Evolutionary conservation across 37 sponge, comb jelly and placozoan species (phyloP), one percentile per base, ranked within the genome.

Genomic region (Halisarca cf. caerulea): DNA sequence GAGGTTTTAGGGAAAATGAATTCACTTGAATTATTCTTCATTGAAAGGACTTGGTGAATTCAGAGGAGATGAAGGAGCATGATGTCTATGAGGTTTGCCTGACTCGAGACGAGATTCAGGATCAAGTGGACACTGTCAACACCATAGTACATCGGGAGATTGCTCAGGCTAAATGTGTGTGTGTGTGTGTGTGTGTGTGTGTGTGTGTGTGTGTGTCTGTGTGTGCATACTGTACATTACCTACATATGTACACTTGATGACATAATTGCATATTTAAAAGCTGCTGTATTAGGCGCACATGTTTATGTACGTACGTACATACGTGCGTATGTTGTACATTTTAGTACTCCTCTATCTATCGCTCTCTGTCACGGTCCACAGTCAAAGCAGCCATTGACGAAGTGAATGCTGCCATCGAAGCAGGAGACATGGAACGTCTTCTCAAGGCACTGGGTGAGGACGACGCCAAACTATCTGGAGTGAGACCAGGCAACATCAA

Each of bases 21-120:
- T n/a, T n/a, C n/a, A n/a, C n/a, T n/a, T n/a, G n/a, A n/a, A n/a
- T n/a, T n/a, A n/a, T n/a, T n/a, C n/a, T n/a, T n/a, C n/a, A n/a
- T 70, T 27, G 30, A 30, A 24, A 57, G 42, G 87, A 70, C 37
- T 51, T 77, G 51, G 93, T 88, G 77, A 87, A 85, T 24, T 82
- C 81, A n/a, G 85, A 75, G 41, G 93, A 84, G 17, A 84, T 88
- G 25, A 57, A 71, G 1, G 89, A 94, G 47, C 73, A 71, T 55
- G 98, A 99, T 78, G 95, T 91, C 23, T 99, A 99, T 78, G 97
- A 99, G 24, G 77, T 81, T 41, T 89, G 92, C 73, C 90, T 99
- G 51, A 96, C 97, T 0, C 92, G 86, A 53, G 90, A 79, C 34
- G 97, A 96, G 86, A 89, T 99, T 21, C 99, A 99, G 79, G 89